Base-by-base conservation (phyloP, 1,140 invertebrate genomes). In the Eurosta solidaginis region DNA sequence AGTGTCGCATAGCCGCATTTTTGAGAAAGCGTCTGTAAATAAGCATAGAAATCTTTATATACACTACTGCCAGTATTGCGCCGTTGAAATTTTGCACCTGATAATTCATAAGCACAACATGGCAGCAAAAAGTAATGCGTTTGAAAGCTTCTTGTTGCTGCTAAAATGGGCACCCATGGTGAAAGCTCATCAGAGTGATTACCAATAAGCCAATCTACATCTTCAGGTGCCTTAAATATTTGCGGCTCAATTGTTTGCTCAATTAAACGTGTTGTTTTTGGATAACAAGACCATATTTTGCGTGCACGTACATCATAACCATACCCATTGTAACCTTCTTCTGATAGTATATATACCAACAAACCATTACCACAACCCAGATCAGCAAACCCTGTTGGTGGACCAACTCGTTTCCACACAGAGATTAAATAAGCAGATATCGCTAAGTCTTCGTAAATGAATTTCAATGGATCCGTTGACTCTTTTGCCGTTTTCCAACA, bases 141-240 rank as follows among this genome's bases (percentile, higher is more conserved):
- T 74, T 90, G 88, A 79, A 90, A 89, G 4, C 92, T 91, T 88
- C 91, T 92, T 78, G 91, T 92, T 0, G 95, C 92, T 45, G 97
- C 94, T 77, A 99, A 93, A 1, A 99, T 93, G 44, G 98, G 97
- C 81, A 99, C 94, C 97, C 98, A 99, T 6, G 98, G 97, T 36
- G 97, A 98, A 6, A 99, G 88, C 87, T 99, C 98, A 90, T 99
- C 98, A 49, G 97, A 98, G 90, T 99, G 98, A 90, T 99, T 99
- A 50, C 98, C 98, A 88, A 99, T 97, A 14, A 99, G 88, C 96
- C 97, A 99, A 87, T 98, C 95, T 49, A 89, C 91, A n/a, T 93
- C 90, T 27, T 93, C 92, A 85, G 94, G 96, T n/a, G 92, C 83
- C 68, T 90, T 89, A 45, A 91, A 87, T 78, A 92, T 91, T 40